Base-by-base conservation (phyloP, 2,113 vertebrate species). In the Rhineura floridana region DNA sequence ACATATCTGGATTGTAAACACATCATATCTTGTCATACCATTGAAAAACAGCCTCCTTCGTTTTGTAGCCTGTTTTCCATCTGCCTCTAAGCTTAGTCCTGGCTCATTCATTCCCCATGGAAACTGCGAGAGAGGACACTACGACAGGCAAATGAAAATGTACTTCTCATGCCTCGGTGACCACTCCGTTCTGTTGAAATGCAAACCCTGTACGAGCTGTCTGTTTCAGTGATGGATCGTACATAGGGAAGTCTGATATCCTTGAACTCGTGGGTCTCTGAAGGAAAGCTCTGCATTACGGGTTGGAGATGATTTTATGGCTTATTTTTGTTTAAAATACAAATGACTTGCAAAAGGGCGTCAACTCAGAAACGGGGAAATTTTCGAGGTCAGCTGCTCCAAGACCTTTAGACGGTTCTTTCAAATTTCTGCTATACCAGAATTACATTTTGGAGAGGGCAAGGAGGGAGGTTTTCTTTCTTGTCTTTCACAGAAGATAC, bases 131-230 rank as follows among this genome's bases (percentile, higher is more conserved):
- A 48, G 19, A 55, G 33, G 42, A 8, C 23, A 39, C 25, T 89
- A 75, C 72, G 63, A 89, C 76, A 87, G 88, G 2, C n/a, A 67
- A 10, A 72, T 89, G 87, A 63, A 88, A 91, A 62, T 36, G 77
- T 59, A 65, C 8, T 62, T 36, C 78, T 91, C 88, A 19, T 88
- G 67, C 82, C 72, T 92, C 85, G n/a, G 6, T 19, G 62, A 42
- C 62, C 85, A 88, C 83, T 80, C 52, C 4, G 63, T 88, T 87
- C 33, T 80, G 62, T 92, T 93, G 85, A 87, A 90, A 83, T 91
- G 77, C 86, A 81, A 88, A 89, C 73, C 87, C 87, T 88, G 79
- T 83, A 44, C 85, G 88, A 79, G 79, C 75, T 82, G 30, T 88
- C 86, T 86, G 30, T 10, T 84, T 76, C 44, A 52, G 85, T 50